Conservation (phyloP, 2,888 invertebrate genomes). For the Andrena hattorfiana region DNA sequence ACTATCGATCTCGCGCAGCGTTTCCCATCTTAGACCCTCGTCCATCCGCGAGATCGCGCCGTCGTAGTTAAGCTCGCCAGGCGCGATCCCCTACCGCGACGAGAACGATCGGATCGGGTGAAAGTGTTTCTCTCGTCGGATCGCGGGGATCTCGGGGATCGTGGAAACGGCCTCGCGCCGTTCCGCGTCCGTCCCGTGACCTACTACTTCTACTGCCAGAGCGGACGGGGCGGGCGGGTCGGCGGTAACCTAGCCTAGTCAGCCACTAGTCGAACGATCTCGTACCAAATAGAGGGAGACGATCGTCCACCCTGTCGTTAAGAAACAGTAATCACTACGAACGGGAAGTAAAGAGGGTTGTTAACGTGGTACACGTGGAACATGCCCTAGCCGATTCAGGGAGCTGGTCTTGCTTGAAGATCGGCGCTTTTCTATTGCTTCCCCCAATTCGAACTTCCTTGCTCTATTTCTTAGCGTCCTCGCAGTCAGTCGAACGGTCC, state of each 20-base stretch:
- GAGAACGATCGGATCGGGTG: background rate
- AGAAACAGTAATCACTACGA: slow-evolving; percentile 10
- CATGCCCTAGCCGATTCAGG: slow-evolving; percentile 53
- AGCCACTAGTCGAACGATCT: slow-evolving; percentile 61
- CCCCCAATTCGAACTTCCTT: too few relatives aligned
- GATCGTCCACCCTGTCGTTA: slow-evolving; percentile 39
- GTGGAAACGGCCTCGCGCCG: slow-evolving; percentile 43
- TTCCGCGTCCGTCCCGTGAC: slow-evolving; percentile 47
- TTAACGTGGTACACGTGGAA: slow-evolving; percentile 45
- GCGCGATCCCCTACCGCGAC: slow-evolving; percentile 20
- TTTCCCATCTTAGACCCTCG: background rate
- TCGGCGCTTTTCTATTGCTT: slow-evolving; percentile 28
- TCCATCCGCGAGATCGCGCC: background rate
- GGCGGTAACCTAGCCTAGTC: slow-evolving; percentile 65
- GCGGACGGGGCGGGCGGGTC: slow-evolving; percentile 69
- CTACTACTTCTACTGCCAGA: slow-evolving; percentile 75
- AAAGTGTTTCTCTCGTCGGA: background rate
- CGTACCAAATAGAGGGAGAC: slow-evolving; percentile 8
- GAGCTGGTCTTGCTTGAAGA: slow-evolving; percentile 65
- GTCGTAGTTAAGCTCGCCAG: background rate
- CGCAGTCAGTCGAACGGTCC: background rate
- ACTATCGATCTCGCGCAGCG: background rate
- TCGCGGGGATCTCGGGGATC: background rate
- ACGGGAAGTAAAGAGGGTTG: slow-evolving; percentile 10
- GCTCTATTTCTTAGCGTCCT: too few relatives aligned